A percentile compares a stretch with the other conserved stretches of the same genome.
Conservation (phyloP, 2,113 vertebrate genomes). For the Onychorhynchus coronatus region DNA sequence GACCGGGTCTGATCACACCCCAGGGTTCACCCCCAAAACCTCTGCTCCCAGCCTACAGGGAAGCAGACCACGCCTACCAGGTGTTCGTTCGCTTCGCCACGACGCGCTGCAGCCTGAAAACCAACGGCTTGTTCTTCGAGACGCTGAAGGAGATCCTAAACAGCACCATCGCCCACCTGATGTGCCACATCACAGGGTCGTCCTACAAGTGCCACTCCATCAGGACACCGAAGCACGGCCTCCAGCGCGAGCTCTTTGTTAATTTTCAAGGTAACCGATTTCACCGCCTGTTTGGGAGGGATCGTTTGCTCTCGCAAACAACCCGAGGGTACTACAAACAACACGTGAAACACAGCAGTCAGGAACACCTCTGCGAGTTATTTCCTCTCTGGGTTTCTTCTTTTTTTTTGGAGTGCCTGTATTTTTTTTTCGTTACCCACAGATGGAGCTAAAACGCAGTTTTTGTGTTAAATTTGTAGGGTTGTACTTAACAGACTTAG, state of each 20-base stretch:
- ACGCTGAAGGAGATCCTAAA: slow-evolving; percentile 48
- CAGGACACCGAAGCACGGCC: slow-evolving; percentile 21
- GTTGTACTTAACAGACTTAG: background rate
- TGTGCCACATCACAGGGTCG: slow-evolving; percentile 26
- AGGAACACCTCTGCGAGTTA: accelerated
- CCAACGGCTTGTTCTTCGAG: slow-evolving; percentile 47
- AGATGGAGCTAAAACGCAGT: slow-evolving; percentile 71
- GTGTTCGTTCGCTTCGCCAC: slow-evolving; percentile 65
- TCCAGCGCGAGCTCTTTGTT: slow-evolving; percentile 68
- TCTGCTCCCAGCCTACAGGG: slow-evolving; percentile 64
- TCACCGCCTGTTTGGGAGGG: background rate
- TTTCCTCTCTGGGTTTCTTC: background rate
- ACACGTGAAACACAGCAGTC: background rate
- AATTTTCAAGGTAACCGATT: slow-evolving; percentile 68
- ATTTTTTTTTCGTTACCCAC: slow-evolving; percentile 52
- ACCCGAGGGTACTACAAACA: background rate
- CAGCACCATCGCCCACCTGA: slow-evolving; percentile 56
- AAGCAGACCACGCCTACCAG: slow-evolving; percentile 71
- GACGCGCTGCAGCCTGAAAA: background rate
- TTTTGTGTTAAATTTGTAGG: background rate
- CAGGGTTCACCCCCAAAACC: background rate
- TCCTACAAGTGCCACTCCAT: slow-evolving; percentile 68
- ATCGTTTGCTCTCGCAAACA: background rate
- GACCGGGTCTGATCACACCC: background rate
- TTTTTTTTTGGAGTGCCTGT: background rate